Base-by-base conservation (phyloP, 2,113 vertebrate species). In the Rousettus leschenaultii region DNA sequence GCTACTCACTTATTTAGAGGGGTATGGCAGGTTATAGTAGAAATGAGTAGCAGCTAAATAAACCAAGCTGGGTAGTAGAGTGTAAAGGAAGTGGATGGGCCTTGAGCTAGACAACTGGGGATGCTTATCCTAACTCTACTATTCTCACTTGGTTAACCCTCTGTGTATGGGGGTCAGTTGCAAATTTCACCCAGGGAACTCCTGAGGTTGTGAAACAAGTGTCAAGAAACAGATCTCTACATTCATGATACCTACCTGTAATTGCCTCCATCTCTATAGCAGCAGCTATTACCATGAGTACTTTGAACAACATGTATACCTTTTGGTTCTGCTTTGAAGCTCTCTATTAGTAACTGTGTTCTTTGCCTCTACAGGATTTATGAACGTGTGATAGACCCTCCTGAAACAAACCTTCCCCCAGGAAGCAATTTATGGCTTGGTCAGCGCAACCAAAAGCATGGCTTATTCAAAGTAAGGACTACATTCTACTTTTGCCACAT, bases 371-470 rank as follows among this genome's bases (percentile, higher is more conserved):
- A 22, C 98, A 99, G 99, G 98, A 99, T 99, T 99, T 99, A 99
- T 77, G 99, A 99, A 97, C 99, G 99, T 82, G 98, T 99, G 95
- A 99, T 99, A 97, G 99, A 99, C 97, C 98, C 99, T 78, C 99
- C 99, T 45, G 99, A 99, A 98, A 99, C 97, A n/a, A 99, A 99
- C 94, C 91, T 99, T 85, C 99, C 99, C 26, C 98, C 99, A 53
- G 99, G 99, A 98, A 99, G 98, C 95, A 99, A 96, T 97, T 98
- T 99, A 89, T 99, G 99, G 99, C 99, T 99, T 0, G 99, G 99
- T n/a, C 99, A 99, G 97, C 99, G 99, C 86, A 99, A 99, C 97
- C 99, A 99, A 98, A 99, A 99, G 92, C 99, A 99, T 21, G 99
- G 99, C 73, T 99, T 99, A 75, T 99, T 99, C 98, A 99, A 99